These are phyloP conservation scores for Paraescarpia echinospica DNA, from an alignment of 1,140 invertebrate species.

Conservation along the genomic window DNA sequence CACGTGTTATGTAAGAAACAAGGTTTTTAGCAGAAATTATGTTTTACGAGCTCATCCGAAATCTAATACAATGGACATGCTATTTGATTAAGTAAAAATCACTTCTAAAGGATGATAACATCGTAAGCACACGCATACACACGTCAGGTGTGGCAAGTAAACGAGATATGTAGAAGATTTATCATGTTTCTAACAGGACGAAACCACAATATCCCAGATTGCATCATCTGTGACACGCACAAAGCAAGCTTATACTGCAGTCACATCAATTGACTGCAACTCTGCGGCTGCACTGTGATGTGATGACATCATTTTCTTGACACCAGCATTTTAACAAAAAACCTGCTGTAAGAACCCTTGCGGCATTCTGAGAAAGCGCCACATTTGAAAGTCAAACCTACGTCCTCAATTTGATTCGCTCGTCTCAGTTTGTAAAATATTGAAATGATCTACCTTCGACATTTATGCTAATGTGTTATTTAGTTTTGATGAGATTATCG, in stretches of 20 bases:
- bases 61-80: not conserved
- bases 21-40: not conserved
- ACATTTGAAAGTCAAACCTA: too few species aligned
- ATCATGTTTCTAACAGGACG: constrained; percentile 5
- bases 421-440: not conserved
- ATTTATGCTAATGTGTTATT: not conserved
- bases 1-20: not conserved
- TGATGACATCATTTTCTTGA: not conserved
- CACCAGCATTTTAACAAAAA: not conserved
- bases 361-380: not conserved
- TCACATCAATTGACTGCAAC: not conserved
- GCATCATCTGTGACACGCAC: not conserved
- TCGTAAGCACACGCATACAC: not conserved
- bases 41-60: not conserved
- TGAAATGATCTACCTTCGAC: not conserved
- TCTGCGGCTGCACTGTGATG: not conserved
- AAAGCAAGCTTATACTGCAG: not conserved
- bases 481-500: not conserved
- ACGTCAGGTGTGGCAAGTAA: not conserved
- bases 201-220: not conserved
- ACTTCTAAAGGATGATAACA: not conserved
- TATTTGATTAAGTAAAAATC: not conserved
- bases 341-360: not conserved
- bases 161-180: not conserved
- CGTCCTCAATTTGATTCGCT: not conserved